Percentiles rank a stretch among this genome's conserved stretches.
Conservation (phyloP, 1,140 invertebrate species). For the Heliconius melpomene region DNA sequence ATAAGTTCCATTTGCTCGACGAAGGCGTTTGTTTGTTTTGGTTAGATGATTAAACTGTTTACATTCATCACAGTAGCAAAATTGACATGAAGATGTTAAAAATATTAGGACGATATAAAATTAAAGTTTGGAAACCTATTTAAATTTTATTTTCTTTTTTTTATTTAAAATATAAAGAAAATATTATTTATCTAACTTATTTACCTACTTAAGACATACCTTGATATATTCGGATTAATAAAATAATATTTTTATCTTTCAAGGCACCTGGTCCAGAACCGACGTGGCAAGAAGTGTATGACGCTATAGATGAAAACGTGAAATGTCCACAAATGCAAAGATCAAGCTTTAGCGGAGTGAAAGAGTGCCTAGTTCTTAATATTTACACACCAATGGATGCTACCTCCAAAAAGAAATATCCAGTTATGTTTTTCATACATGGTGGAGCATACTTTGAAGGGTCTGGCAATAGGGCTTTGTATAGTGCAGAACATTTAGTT, state of each 20-base stretch:
- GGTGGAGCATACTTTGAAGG: conserved; percentile 83
- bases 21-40: too few relatives aligned
- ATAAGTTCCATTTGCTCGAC: too few relatives aligned
- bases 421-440: conserved; percentile 83
- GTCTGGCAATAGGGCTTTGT: conserved; percentile 62
- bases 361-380: conserved; percentile 73
- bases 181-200: too few relatives aligned
- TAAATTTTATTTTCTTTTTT: too few relatives aligned
- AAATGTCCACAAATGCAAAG: conserved; percentile 67
- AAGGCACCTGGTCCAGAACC: conserved; percentile 81
- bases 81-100: too few relatives aligned
- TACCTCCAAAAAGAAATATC: conserved; percentile 41
- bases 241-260: conserved; percentile 45
- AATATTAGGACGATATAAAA: too few relatives aligned
- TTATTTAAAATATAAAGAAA: too few relatives aligned
- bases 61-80: too few relatives aligned
- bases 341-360: conserved; percentile 55
- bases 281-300: conserved; percentile 81
- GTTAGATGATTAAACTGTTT: too few relatives aligned
- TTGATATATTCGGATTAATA: conserved; percentile 18
- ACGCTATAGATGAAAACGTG: conserved; percentile 82
- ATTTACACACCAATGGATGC: conserved; percentile 71
- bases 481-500: conserved; percentile 82
- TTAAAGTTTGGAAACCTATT: too few relatives aligned
- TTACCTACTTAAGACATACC: background rate